Conservation (phyloP, 2,888 invertebrate genomes). For the Teinopalpus imperialis region DNA sequence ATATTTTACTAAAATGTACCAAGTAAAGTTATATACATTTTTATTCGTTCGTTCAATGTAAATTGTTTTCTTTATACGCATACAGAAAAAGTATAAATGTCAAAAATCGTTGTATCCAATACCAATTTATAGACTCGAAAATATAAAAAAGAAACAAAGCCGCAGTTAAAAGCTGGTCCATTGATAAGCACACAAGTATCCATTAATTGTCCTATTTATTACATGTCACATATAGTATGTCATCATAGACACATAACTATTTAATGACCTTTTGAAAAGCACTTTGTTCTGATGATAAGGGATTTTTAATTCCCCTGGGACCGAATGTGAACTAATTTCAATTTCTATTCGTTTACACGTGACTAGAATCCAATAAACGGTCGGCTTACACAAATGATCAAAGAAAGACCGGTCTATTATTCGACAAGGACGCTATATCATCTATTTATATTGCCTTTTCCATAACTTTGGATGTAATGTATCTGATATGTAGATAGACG, state of each 20-base stretch:
- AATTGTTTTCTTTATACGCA: no score
- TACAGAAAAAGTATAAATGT: no score
- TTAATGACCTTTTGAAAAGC: background rate
- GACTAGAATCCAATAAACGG: constrained; percentile 11
- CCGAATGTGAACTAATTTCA: constrained; percentile 3
- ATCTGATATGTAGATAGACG: constrained; percentile 47
- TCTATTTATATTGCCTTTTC: constrained; percentile 36
- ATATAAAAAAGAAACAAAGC: background rate
- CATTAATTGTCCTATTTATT: background rate
- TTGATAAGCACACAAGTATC: constrained; percentile 1
- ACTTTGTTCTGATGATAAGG: background rate
- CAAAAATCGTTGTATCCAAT: no score
- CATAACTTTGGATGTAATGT: constrained; percentile 43
- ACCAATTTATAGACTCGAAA: no score
- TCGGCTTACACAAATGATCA: constrained; percentile 10
- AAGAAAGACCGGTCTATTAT: constrained; percentile 19
- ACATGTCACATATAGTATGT: background rate
- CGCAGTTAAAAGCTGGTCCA: background rate
- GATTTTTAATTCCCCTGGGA: constrained; percentile 6
- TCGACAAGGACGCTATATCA: constrained; percentile 23
- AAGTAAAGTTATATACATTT: no score
- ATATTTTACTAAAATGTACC: no score
- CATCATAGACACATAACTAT: background rate
- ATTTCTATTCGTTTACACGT: constrained; percentile 2
- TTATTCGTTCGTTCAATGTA: no score